Base-by-base conservation (phyloP, 2,797 vertebrate genomes). In the Apogon hyalosoma region DNA sequence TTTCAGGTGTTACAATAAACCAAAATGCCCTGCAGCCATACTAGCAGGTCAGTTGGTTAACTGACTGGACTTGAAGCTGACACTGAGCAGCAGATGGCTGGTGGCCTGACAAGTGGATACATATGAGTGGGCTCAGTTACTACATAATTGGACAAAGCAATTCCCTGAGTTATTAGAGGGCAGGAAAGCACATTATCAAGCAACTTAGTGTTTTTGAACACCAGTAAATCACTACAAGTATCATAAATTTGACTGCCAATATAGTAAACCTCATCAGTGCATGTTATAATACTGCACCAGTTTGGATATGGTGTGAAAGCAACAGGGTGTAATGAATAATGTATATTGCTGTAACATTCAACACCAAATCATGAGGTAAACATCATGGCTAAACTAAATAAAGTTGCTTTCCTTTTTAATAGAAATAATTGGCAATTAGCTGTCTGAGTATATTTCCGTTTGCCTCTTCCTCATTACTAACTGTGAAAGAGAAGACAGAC, bases 31-130 rank as follows among this genome's bases (percentile, higher is more conserved):
- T 3, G 14, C 62, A 46, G 73, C 51, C 19, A 43, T 55, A 54
- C 63, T 39, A 43, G 49, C 58, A 51, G 77, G 79, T 87, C 69
- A 75, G 72, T 70, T 57, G 76, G 67, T 41, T 58, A 28, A 28
- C 11, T 63, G 75, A 56, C 1, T 38, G 53, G 75, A 77, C 80
- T 79, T 87, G 79, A 81, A 73, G 38, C 73, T 58, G 79, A 84
- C 68, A 75, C 69, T 51, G 49, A 69, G 78, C 77, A 77, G 78
- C 89, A 90, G 90, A 91, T 90, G 89, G 88, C 63, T 48, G 56
- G 48, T 69, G 59, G 40, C 66, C 49, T 73, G 75, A 77, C 48
- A 57, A 64, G 72, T 31, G 56, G 58, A 63, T 60, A 66, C 69
- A 63, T 63, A 77, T 41, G 75, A 81, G 73, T 63, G 60, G 66